phyloP scores from a whole-genome alignment of 2,888 invertebrate genomes.

The Eristalinus aeneus region DNA sequence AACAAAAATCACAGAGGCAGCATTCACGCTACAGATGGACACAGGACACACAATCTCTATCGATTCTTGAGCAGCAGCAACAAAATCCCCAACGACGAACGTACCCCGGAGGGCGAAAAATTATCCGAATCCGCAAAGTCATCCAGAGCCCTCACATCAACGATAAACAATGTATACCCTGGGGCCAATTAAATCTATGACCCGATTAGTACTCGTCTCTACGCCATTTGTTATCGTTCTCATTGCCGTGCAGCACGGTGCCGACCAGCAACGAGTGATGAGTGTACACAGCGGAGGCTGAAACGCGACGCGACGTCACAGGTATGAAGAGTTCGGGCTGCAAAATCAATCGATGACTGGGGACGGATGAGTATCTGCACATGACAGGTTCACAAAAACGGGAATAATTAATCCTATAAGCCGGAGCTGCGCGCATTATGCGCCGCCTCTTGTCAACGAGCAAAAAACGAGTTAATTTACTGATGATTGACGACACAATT shows the following conservation, averaged over 20 bases:
- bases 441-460: too few species aligned
- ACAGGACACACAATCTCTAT: neutral
- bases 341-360: conserved; percentile 43
- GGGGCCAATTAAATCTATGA: conserved; percentile 41
- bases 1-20: neutral
- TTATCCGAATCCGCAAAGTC: neutral
- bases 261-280: neutral
- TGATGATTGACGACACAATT: too few species aligned
- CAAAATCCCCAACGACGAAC: neutral
- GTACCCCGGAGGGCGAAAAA: neutral
- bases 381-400: neutral
- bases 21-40: neutral
- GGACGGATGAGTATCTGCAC: neutral
- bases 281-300: neutral
- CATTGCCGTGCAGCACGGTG: neutral
- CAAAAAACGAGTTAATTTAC: too few species aligned
- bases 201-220: conserved; percentile 28
- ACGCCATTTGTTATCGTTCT: conserved; percentile 33
- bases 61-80: neutral
- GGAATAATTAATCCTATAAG: conserved; percentile 43
- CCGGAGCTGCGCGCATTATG: neutral
- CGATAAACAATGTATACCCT: conserved; percentile 39
- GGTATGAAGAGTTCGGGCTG: conserved; percentile 28
- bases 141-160: neutral
- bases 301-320: neutral